phyloP scores from a whole-genome alignment of 2,888 invertebrate species.

The Podotricha telesiphe region DNA sequence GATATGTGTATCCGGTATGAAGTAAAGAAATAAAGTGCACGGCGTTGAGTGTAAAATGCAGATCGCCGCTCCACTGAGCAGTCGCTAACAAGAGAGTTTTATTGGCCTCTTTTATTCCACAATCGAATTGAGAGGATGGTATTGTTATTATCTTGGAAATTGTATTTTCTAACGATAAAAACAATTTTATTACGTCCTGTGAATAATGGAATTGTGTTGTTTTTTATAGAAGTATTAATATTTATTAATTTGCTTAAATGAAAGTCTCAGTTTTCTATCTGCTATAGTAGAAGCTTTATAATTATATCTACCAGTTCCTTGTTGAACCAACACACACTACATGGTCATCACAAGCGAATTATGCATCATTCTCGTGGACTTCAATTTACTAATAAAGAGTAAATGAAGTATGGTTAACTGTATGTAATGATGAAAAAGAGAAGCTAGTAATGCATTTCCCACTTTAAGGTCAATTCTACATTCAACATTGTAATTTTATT shows the following conservation, averaged over 20 bases:
- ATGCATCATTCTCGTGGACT: too few relatives aligned
- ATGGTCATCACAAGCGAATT: too few relatives aligned
- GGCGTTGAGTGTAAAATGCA: conserved; percentile 73
- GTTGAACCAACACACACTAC: too few relatives aligned
- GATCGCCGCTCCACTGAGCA: conserved; percentile 68
- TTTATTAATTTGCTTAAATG: not conserved
- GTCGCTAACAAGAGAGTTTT: conserved; percentile 65
- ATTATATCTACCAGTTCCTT: too few relatives aligned
- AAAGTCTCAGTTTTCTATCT: too few relatives aligned
- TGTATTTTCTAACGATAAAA: conserved; percentile 5
- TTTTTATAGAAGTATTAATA: not conserved
- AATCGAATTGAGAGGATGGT: conserved; percentile 50
- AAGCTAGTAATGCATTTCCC: too few relatives aligned
- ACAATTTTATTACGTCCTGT: not conserved
- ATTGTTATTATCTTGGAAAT: conserved; percentile 31
- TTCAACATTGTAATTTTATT: too few relatives aligned
- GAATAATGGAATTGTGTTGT: not conserved
- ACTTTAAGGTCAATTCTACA: too few relatives aligned
- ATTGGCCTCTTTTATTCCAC: conserved; percentile 59
- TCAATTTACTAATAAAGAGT: too few relatives aligned
- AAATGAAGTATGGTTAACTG: too few relatives aligned
- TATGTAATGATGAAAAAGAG: too few relatives aligned
- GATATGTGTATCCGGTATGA: conserved; percentile 57
- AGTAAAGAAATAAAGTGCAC: conserved; percentile 65
- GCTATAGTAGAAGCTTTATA: too few relatives aligned